These are phyloP conservation scores for Chelonia mydas DNA, from an alignment of 2,797 vertebrate genomes.

Conservation along the genomic window DNA sequence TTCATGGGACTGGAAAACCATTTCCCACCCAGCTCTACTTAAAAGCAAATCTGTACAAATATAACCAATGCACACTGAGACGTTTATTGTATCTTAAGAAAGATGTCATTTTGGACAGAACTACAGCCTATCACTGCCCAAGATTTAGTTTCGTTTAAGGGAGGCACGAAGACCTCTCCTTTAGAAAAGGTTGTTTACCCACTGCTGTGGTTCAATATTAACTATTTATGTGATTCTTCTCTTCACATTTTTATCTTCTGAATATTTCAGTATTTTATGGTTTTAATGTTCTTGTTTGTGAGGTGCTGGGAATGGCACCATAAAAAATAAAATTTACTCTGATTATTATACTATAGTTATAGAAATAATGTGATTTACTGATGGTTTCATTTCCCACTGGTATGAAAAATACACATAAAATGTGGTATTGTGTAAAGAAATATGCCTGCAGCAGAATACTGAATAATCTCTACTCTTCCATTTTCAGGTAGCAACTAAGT, in stretches of 20 bases:
- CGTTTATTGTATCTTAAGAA: not conserved
- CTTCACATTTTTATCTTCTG: not conserved
- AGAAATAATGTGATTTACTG: slow-evolving; percentile 2
- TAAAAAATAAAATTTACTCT: slow-evolving; percentile 25
- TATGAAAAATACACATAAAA: not conserved
- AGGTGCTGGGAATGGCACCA: not conserved
- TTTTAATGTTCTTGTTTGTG: slow-evolving; percentile 13
- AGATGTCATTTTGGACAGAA: not conserved
- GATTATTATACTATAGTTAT: not conserved
- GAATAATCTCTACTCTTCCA: not conserved
- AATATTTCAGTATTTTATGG: slow-evolving; percentile 20
- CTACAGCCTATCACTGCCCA: not conserved
- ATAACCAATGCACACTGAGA: not conserved
- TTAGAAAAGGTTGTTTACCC: not conserved
- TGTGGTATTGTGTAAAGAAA: not conserved
- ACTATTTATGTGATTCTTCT: not conserved
- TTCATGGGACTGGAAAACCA: not conserved
- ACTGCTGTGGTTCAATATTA: not conserved
- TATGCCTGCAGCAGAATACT: not conserved
- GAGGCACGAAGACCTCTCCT: not conserved
- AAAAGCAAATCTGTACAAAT: not conserved
- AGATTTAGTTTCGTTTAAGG: not conserved
- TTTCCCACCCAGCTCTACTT: not conserved
- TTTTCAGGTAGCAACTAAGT: rapidly evolving
- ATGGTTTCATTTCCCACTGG: slow-evolving; percentile 1